Percentiles rank a stretch among this genome's conserved stretches.
Evolutionary conservation across 2,888 invertebrate genomes (phyloP).

Genomic region (Drosophila cracens): DNA sequence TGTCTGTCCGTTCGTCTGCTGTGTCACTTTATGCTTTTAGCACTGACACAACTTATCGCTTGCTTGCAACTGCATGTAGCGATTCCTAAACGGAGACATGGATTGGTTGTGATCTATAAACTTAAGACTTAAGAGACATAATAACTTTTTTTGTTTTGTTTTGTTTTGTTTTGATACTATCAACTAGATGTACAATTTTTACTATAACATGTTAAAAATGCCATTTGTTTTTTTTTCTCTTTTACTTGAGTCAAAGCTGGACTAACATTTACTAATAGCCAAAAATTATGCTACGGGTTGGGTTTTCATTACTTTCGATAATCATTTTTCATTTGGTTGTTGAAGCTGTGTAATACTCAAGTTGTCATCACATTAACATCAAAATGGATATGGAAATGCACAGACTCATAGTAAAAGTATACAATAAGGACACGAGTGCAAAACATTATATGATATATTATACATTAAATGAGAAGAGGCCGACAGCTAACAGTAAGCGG

Average conservation of each 20-base stretch:
- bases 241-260: conserved; percentile 24
- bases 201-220: conserved; percentile 68
- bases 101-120: conserved; percentile 9
- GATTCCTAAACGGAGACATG: neutral
- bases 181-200: conserved; percentile 46
- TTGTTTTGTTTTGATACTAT: conserved; percentile 6
- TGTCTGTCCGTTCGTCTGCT: neutral
- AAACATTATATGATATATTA: conserved; percentile 49
- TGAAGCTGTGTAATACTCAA: conserved; percentile 54
- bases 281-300: conserved; percentile 63
- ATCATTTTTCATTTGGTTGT: conserved; percentile 38
- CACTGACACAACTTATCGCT: conserved; percentile 1
- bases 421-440: conserved; percentile 68
- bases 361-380: conserved; percentile 44
- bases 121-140: conserved; percentile 44
- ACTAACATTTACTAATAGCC: conserved; percentile 66
- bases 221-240: conserved; percentile 11
- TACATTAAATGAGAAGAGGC: conserved; percentile 33
- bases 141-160: neutral
- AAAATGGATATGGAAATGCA: conserved; percentile 31
- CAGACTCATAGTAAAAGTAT: conserved; percentile 28
- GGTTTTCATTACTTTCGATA: neutral
- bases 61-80: neutral
- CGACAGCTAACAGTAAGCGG: conserved; percentile 8
- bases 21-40: conserved; percentile 8